Percentiles rank a stretch among this genome's conserved stretches.
Evolutionary conservation across 1,140 invertebrate species (phyloP).

Genomic region (Nebria ingens): DNA sequence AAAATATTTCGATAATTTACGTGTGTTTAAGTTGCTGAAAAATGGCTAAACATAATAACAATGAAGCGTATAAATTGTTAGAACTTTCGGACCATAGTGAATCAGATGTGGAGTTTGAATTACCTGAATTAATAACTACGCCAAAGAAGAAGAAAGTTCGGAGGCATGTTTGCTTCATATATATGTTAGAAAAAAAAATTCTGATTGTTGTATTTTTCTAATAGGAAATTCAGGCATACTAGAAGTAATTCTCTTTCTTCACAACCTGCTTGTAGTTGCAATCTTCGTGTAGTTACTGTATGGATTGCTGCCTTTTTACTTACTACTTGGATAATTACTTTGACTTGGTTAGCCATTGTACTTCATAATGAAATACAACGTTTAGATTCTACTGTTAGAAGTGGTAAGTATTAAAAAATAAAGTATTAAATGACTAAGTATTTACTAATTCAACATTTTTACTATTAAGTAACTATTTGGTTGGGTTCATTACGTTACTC

Average conservation of each 20-base stretch:
- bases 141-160: slow-evolving; percentile 21
- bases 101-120: slow-evolving; percentile 18
- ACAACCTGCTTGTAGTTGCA: slow-evolving; percentile 10
- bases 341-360: slow-evolving; percentile 20
- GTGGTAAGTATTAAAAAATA: slow-evolving; percentile 17
- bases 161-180: slow-evolving; percentile 13
- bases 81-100: slow-evolving; percentile 19
- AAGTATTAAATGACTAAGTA: no score
- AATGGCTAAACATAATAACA: slow-evolving; percentile 14
- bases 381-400: slow-evolving; percentile 18
- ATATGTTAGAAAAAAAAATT: no score
- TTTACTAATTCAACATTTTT: no score
- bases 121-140: slow-evolving; percentile 20
- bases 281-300: slow-evolving; percentile 14
- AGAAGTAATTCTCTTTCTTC: not conserved
- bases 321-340: slow-evolving; percentile 21
- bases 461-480: no score
- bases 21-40: not conserved
- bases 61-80: slow-evolving; percentile 22
- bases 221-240: not conserved
- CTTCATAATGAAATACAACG: slow-evolving; percentile 19
- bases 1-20: not conserved
- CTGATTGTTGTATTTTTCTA: not conserved
- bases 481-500: no score
- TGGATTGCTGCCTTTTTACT: slow-evolving; percentile 16